Evolutionary conservation across 2,797 vertebrate species (phyloP).

Genomic region (Sylvia borin): DNA sequence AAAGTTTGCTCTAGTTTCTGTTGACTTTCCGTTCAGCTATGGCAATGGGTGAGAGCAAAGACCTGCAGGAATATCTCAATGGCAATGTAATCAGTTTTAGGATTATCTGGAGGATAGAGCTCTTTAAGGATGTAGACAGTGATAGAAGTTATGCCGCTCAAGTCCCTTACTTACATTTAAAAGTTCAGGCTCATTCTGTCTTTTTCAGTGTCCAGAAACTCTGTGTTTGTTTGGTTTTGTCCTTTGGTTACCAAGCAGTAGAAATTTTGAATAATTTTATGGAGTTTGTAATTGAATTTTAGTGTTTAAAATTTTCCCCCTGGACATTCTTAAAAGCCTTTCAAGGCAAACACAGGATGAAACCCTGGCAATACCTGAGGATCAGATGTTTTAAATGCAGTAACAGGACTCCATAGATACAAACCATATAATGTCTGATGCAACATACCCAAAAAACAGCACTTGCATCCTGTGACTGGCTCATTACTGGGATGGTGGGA

Average conservation of each 20-base stretch:
- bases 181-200: background rate
- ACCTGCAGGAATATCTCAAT: background rate
- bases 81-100: background rate
- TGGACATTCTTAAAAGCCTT: background rate
- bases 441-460: background rate
- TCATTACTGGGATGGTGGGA: background rate
- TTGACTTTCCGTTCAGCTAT: background rate
- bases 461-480: no score
- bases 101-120: background rate
- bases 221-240: background rate
- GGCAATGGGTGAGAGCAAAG: background rate
- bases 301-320: background rate
- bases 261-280: background rate
- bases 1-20: background rate
- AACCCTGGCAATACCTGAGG: background rate
- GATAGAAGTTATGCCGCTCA: background rate
- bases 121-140: background rate
- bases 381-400: background rate
- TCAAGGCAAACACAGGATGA: background rate
- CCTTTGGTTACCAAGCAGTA: background rate
- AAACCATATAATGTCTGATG: background rate
- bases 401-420: rapidly evolving
- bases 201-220: background rate
- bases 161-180: background rate
- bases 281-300: background rate